phyloP scores from a whole-genome alignment of 2,888 invertebrate species.

The Toxonevra muliebris region DNA sequence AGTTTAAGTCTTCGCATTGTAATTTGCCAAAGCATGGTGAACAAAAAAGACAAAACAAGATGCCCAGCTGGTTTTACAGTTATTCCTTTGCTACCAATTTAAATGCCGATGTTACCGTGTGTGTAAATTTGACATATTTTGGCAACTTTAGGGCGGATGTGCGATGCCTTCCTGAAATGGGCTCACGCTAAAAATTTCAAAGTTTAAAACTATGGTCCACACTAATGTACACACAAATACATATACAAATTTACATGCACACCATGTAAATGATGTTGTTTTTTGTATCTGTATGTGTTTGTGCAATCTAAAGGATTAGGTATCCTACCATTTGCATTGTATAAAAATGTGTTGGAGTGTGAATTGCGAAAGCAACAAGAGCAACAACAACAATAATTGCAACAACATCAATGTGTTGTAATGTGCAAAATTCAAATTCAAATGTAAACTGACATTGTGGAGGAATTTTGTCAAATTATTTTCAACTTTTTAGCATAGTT shows the following conservation, averaged over 20 bases:
- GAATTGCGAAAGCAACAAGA: neutral
- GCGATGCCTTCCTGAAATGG: no score
- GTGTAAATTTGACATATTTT: no score
- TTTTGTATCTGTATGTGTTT: neutral
- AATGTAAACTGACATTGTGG: conserved; percentile 41
- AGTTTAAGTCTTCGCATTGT: no score
- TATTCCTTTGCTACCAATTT: no score
- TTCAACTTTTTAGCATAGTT: conserved; percentile 32
- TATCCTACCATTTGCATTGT: conserved; percentile 3
- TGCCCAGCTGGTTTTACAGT: no score
- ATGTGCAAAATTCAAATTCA: conserved; percentile 30
- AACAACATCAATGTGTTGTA: neutral
- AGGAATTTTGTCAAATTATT: conserved; percentile 40
- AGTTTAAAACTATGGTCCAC: no score
- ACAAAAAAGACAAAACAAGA: no score
- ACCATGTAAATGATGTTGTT: neutral
- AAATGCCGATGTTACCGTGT: no score
- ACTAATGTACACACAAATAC: conserved; percentile 5
- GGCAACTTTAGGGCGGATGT: no score
- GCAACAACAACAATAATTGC: neutral
- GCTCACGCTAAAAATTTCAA: no score
- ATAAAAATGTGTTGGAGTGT: neutral
- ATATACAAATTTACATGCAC: neutral
- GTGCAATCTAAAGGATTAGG: conserved; percentile 18
- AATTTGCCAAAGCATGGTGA: no score